phyloP scores from a whole-genome alignment of 1,140 invertebrate species.

The Acromyrmex heyeri region DNA sequence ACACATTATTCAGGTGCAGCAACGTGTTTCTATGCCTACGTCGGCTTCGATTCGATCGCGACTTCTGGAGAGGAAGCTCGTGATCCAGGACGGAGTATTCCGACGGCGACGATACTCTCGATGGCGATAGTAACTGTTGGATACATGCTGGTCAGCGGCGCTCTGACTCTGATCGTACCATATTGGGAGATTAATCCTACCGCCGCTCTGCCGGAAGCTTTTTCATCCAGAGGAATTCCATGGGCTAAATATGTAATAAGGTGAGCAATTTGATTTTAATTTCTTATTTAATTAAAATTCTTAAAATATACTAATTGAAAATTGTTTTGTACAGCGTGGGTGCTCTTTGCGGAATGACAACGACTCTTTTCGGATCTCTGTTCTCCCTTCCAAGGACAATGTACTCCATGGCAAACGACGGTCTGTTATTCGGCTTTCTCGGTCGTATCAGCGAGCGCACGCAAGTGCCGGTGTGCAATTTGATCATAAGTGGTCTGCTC shows the following conservation, averaged over 20 bases:
- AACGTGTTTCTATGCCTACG: constrained; percentile 96
- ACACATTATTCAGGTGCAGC: constrained; percentile 89
- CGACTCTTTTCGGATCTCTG: constrained; percentile 93
- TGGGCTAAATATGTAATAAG: constrained; percentile 96
- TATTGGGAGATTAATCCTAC: constrained; percentile 91
- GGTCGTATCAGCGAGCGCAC: constrained; percentile 91
- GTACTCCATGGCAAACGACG: constrained; percentile 96
- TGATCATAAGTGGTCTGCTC: constrained; percentile 92
- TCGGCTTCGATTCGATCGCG: constrained; percentile 95
- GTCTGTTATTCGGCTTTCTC: constrained; percentile 93
- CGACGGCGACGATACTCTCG: constrained; percentile 92
- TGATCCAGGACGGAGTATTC: constrained; percentile 93
- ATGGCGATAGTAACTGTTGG: constrained; percentile 93
- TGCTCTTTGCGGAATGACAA: constrained; percentile 96
- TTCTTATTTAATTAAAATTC: constrained; percentile 24
- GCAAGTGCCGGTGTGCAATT: constrained; percentile 93
- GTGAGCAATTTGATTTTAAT: constrained; percentile 58
- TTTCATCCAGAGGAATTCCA: constrained; percentile 90
- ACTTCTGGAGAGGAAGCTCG: constrained; percentile 95
- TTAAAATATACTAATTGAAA: neutral
- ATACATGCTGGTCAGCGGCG: constrained; percentile 93
- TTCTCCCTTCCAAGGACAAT: constrained; percentile 94
- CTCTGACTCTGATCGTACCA: constrained; percentile 94
- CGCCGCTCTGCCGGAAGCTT: constrained; percentile 95
- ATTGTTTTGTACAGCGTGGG: constrained; percentile 89